Base-by-base conservation (phyloP, 2,888 invertebrate species). In the Fragum whitleyi region DNA sequence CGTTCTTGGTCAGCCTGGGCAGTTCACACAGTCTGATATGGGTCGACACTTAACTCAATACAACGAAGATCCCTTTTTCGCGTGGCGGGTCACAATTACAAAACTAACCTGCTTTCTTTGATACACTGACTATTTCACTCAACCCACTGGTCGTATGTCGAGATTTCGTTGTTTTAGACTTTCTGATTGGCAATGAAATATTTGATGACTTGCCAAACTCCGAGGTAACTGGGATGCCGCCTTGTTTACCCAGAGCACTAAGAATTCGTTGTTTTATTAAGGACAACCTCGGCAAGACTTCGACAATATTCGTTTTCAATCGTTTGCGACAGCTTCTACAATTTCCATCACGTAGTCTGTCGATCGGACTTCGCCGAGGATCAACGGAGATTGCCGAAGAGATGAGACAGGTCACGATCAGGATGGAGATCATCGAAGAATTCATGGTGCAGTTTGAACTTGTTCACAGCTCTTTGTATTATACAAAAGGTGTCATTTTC, bases 231-330 rank as follows among this genome's bases (percentile, higher is more conserved):
- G 19, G 32, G 0, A 47, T 42, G 7, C n/a, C 69, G 14, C n/a
- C 65, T 26, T 61, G 70, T 69, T 74, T 74, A 14, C 80, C 78
- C 29, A 81, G 70, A 36, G 83, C 83, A 55, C 75, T 78, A 23
- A 81, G 65, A 32, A 84, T 84, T 36, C 74, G 75, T 59, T 84
- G 73, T 67, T 78, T 80, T 7, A 84, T 84, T 14, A 75, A 59
- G 5, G 78, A 76, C n/a, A 84, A 51, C 32, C 80, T 39, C 5
- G 83, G 80, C 11, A 84, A 51, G 0, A 77, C 74, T 26, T 84
- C 73, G 23, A 73, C 73, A 0, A 77, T 76, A 51, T 70, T 75
- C 19, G 65, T 47, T 39, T 68, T 36, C 6, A 81, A 42, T 47
- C 51, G 53, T 23, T 73, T 77, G 21, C 28, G 36, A 42, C 83